Conservation (phyloP, 2,113 vertebrate species). For the Epinephelus fuscoguttatus region DNA sequence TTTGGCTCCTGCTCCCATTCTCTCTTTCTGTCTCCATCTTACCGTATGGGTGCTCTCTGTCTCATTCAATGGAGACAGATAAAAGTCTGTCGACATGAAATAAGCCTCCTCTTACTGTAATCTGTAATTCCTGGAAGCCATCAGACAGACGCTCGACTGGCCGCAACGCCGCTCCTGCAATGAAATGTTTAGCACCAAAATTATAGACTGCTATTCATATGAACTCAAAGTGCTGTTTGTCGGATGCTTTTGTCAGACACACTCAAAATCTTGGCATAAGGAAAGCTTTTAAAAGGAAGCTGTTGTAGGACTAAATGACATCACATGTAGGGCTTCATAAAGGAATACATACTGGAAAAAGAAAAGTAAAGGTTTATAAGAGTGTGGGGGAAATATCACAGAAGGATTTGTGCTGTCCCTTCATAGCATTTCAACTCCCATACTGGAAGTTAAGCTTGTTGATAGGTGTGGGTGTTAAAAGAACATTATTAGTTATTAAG, state of each 20-base stretch:
- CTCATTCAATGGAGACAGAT: conserved; percentile 2
- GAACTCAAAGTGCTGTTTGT: background rate
- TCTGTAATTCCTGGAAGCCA: conserved; percentile 36
- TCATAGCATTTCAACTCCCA: background rate
- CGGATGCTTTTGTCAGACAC: background rate
- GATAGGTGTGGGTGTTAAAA: background rate
- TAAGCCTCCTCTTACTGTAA: conserved; percentile 24
- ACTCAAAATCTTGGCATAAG: background rate
- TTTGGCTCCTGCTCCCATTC: background rate
- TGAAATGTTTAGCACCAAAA: conserved; percentile 40
- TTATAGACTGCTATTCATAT: conserved; percentile 18
- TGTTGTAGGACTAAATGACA: background rate
- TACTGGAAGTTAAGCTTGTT: background rate
- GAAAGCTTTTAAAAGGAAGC: background rate
- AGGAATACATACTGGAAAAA: background rate
- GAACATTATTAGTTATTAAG: background rate
- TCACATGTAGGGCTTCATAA: too few relatives aligned
- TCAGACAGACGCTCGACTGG: background rate
- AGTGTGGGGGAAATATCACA: too few relatives aligned
- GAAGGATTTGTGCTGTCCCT: too few relatives aligned
- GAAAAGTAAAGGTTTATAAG: background rate
- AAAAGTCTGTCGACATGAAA: conserved; percentile 43
- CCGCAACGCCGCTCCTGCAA: conserved; percentile 7
- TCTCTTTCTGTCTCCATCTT: background rate
- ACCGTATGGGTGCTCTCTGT: background rate